Conservation (phyloP, 2,797 vertebrate genomes). For the Taeniopygia guttata region DNA sequence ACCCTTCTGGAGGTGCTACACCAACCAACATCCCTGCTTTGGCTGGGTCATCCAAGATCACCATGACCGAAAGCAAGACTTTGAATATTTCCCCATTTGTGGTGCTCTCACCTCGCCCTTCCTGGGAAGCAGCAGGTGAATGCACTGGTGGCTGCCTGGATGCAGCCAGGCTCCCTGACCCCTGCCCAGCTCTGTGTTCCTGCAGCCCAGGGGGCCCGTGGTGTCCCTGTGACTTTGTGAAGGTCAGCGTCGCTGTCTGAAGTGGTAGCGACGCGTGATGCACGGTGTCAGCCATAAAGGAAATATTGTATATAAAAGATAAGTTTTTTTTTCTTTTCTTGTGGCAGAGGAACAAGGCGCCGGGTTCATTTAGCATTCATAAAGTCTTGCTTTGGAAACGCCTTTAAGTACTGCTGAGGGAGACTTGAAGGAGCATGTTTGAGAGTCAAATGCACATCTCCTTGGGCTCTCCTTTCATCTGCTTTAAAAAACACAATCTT, state of each 20-base stretch:
- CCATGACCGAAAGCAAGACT: fast-evolving
- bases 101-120: neutral
- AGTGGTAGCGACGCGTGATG: neutral
- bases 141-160: fast-evolving
- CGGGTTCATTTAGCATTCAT: constrained; percentile 79
- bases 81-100: fast-evolving
- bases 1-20: neutral
- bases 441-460: constrained; percentile 77
- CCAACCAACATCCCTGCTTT: fast-evolving
- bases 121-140: neutral
- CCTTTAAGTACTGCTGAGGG: constrained; percentile 77
- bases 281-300: constrained; percentile 53
- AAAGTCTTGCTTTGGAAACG: constrained; percentile 75
- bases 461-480: constrained; percentile 79
- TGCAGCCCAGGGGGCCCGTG: neutral
- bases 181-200: neutral
- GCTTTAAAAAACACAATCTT: constrained; percentile 72
- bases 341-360: constrained; percentile 63
- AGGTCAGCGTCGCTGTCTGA: constrained; percentile 63
- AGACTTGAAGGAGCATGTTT: constrained; percentile 73
- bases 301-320: constrained; percentile 73
- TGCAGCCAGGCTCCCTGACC: neutral
- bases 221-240: constrained; percentile 66
- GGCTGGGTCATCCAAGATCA: fast-evolving
- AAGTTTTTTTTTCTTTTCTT: constrained; percentile 57